Percentiles rank a stretch among this genome's conserved stretches.
Conservation (phyloP, 1,140 invertebrate genomes). For the Apocrypta bakeri region DNA sequence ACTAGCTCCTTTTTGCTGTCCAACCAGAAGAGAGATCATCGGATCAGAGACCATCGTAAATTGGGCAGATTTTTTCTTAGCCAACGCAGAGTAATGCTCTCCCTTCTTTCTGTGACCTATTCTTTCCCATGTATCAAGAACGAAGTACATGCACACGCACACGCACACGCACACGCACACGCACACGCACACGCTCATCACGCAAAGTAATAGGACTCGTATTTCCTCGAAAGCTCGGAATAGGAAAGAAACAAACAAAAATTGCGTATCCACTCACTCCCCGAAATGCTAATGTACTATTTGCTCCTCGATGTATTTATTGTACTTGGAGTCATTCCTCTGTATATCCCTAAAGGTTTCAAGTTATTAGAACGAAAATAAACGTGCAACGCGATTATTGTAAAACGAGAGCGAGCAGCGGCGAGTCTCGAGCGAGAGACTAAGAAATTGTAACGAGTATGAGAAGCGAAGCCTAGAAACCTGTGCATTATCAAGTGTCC, state of each 20-base stretch:
- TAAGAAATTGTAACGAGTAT: slow-evolving; percentile 41
- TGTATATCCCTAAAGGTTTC: slow-evolving; percentile 53
- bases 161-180: slow-evolving; percentile 29
- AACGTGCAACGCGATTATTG: slow-evolving; percentile 22
- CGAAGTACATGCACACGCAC: slow-evolving; percentile 44
- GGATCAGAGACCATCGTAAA: neutral
- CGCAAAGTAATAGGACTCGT: slow-evolving; percentile 43
- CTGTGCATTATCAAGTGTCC: slow-evolving; percentile 45
- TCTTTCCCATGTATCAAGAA: slow-evolving; percentile 30
- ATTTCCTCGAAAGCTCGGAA: slow-evolving; percentile 14
- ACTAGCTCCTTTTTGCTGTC: slow-evolving; percentile 22
- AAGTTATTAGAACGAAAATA: slow-evolving; percentile 17
- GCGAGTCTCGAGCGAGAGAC: neutral
- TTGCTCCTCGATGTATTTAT: slow-evolving; percentile 62
- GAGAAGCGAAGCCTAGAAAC: slow-evolving; percentile 47
- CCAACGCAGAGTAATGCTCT: slow-evolving; percentile 19
- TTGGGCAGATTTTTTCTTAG: slow-evolving; percentile 14
- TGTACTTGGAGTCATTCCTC: slow-evolving; percentile 60
- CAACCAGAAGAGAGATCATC: neutral
- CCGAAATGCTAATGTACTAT: slow-evolving; percentile 49
- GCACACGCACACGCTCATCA: slow-evolving; percentile 45
- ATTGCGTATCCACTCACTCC: slow-evolving; percentile 33
- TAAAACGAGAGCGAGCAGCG: slow-evolving; percentile 32
- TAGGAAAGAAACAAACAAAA: neutral
- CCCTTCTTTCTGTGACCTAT: slow-evolving; percentile 38